phyloP scores from a whole-genome alignment of 1,140 invertebrate genomes.

The Calosoma granatense region DNA sequence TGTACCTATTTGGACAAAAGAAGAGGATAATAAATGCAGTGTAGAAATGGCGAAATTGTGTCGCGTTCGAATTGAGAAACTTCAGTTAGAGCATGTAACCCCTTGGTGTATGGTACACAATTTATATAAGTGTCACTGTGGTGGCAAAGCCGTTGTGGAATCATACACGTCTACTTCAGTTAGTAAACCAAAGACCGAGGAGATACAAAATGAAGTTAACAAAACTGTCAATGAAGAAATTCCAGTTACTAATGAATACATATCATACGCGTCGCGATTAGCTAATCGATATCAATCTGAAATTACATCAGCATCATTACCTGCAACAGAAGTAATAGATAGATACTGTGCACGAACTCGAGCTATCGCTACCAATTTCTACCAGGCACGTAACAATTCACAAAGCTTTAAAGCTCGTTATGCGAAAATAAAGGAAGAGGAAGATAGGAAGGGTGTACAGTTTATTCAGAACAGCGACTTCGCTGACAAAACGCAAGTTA shows the following conservation, averaged over 20 bases:
- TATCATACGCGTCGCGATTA: not conserved
- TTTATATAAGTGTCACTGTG: slow-evolving; percentile 30
- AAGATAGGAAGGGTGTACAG: not conserved
- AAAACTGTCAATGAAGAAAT: slow-evolving; percentile 2
- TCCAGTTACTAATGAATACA: slow-evolving; percentile 12
- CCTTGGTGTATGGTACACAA: slow-evolving; percentile 31
- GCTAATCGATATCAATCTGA: slow-evolving; percentile 8
- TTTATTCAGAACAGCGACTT: too few species aligned
- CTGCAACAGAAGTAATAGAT: not conserved
- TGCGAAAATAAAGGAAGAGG: not conserved
- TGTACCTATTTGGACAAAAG: slow-evolving; percentile 2
- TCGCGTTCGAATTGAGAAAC: slow-evolving; percentile 18
- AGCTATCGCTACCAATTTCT: not conserved
- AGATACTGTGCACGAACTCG: not conserved
- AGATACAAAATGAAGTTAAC: slow-evolving; percentile 3
- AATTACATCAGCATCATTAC: not conserved
- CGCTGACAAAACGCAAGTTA: too few species aligned
- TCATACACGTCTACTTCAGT: not conserved
- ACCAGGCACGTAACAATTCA: slow-evolving; percentile 2
- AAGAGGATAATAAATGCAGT: not conserved
- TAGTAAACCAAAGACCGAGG: slow-evolving; percentile 1
- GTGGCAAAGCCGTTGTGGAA: slow-evolving; percentile 17
- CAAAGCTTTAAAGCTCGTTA: not conserved
- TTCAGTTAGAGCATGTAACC: slow-evolving; percentile 23
- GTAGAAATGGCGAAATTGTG: slow-evolving; percentile 15